A percentile compares a stretch with the other conserved stretches of the same genome.
Conservation (phyloP, 2,888 invertebrate species). For the Heliconius hortense region DNA sequence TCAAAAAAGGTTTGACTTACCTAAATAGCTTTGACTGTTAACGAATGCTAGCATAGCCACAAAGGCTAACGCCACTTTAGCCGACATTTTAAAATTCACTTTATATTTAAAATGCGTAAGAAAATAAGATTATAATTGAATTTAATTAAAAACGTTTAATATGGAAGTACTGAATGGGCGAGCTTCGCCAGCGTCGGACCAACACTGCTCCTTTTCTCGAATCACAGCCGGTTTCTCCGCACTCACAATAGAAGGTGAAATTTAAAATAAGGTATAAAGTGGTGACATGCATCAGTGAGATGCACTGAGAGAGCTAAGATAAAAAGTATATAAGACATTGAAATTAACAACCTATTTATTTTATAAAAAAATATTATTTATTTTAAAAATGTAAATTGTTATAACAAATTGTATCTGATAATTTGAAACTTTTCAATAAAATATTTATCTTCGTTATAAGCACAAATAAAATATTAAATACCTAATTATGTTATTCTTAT, state of each 20-base stretch:
- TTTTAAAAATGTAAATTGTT: background rate
- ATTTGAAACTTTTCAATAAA: no score
- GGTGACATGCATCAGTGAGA: conserved; percentile 71
- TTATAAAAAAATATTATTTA: background rate
- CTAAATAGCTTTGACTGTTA: conserved; percentile 71
- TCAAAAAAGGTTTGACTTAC: conserved; percentile 57
- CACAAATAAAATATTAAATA: no score
- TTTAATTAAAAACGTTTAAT: conserved; percentile 54
- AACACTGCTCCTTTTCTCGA: conserved; percentile 71
- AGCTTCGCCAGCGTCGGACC: conserved; percentile 65
- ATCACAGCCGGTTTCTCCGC: conserved; percentile 76
- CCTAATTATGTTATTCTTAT: no score
- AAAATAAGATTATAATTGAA: conserved; percentile 41
- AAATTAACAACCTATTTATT: background rate
- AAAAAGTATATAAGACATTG: background rate
- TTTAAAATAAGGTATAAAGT: conserved; percentile 79
- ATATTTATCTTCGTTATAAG: no score
- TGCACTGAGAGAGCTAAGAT: conserved; percentile 70
- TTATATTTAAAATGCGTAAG: background rate
- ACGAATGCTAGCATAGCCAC: conserved; percentile 57
- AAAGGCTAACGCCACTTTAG: conserved; percentile 65
- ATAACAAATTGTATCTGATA: background rate
- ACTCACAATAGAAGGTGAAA: conserved; percentile 81
- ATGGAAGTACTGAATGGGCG: conserved; percentile 57
- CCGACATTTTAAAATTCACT: conserved; percentile 58